Percentiles rank a stretch among this genome's conserved stretches.
These are phyloP conservation scores for Acrocyrtus sp. DNA, from an alignment of 2,888 invertebrate genomes.

Conservation along the genomic window DNA sequence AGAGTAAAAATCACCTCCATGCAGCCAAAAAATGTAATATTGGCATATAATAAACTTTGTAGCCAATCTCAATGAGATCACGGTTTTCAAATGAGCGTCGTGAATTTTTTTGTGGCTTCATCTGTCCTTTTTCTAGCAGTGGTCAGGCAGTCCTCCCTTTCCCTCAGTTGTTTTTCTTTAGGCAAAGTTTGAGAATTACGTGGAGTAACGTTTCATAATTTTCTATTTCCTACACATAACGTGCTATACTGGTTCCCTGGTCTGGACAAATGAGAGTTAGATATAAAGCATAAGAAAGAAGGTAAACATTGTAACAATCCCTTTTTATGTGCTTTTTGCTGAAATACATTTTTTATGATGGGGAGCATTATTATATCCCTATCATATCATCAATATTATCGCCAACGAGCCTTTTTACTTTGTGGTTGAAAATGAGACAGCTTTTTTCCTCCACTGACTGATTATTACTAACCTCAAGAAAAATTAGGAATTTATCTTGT, in stretches of 20 bases:
- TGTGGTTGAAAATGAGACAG: conserved; percentile 50
- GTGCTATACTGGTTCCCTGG: no score
- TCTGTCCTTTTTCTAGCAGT: no score
- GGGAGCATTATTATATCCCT: background rate
- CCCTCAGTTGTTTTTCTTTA: background rate
- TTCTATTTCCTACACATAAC: no score
- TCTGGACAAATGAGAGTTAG: no score
- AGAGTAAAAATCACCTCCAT: conserved; percentile 8
- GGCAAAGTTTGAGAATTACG: no score
- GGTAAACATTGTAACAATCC: no score
- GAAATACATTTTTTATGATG: background rate
- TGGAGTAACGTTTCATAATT: no score
- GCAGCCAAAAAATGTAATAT: background rate
- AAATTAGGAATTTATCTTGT: conserved; percentile 54
- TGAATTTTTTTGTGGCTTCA: conserved; percentile 23
- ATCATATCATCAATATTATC: conserved; percentile 10
- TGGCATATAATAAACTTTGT: background rate
- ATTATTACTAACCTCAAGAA: conserved; percentile 53
- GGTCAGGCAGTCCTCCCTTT: no score
- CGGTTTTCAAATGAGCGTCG: conserved; percentile 18
- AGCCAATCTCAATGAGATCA: conserved; percentile 5
- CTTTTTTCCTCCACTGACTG: conserved; percentile 44
- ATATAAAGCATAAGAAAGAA: no score
- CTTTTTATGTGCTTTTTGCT: background rate
- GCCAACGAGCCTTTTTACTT: conserved; percentile 20